Base-by-base conservation (phyloP, 1,140 invertebrate species). In the Drosophila grimshawi region DNA sequence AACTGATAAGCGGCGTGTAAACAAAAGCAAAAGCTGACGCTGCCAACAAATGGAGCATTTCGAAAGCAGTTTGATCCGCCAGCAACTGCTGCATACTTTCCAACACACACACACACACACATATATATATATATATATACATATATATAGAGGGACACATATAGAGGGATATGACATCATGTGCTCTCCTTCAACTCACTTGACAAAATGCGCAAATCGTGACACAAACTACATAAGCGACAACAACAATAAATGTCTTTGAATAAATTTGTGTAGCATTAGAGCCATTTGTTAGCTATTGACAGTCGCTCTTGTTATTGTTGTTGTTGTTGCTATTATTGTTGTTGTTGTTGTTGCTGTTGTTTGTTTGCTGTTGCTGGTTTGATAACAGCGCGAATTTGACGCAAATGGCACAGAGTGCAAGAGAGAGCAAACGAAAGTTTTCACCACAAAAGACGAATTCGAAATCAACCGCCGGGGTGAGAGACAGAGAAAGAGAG, bases 401-500 rank as follows among this genome's bases (percentile, higher is more conserved):
- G 64, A 70, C 61, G 52, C 76, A 83, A 79, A 64, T 67, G 68
- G 41, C 11, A 45, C 46, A 49, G 51, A 19, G 27, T 35, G 62
- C 35, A 11, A 41, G 41, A 61, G 46, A 81, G 75, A 81, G 68
- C 64, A 69, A 80, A 65, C 73, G 72, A 86, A 81, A 60, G 69
- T 79, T 86, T 85, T 88, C 80, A 83, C 83, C 83, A 88, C 80
- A 82, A 76, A 83, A 67, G 73, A 80, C 76, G 61, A 83, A 59
- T 51, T 63, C 39, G 27, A 57, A 49, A 59, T 69, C 52, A 70
- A 71, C 27, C 57, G 72, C 55, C 64, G 67, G 66, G 57, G 65
- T 59, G 66, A 61, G 39, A 43, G 8, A 43, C 10, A 43, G 39
- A n/a, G 39, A 43, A n/a, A 43, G 39, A 43, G 39, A n/a, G 39